These are phyloP conservation scores for Hemibagrus wyckioides DNA, from an alignment of 2,113 vertebrate species.

Conservation along the genomic window DNA sequence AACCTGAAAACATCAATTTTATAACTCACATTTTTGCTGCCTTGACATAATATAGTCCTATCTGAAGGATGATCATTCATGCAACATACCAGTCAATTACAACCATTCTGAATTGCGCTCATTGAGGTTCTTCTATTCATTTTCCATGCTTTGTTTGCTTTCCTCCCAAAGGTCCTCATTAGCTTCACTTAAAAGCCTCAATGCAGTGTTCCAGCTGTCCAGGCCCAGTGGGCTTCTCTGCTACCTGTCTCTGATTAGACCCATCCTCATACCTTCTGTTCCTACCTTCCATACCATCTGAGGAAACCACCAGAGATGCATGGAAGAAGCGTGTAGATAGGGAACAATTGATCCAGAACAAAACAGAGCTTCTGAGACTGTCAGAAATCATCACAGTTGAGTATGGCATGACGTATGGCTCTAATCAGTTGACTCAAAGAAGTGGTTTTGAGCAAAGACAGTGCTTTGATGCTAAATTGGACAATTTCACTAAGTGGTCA, in stretches of 20 bases:
- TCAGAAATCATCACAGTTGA: constrained; percentile 27
- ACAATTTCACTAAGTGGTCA: neutral
- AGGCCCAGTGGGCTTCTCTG: constrained; percentile 10
- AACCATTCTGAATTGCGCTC: constrained; percentile 18
- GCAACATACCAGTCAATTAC: constrained; percentile 19
- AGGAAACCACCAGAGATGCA: constrained; percentile 40
- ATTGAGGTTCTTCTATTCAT: constrained; percentile 37
- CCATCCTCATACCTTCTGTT: constrained; percentile 21
- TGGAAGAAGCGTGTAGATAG: neutral
- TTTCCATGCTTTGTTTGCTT: constrained; percentile 38
- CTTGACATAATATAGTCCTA: neutral
- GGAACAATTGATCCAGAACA: constrained; percentile 28
- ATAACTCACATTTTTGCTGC: neutral
- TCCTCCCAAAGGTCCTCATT: constrained; percentile 51
- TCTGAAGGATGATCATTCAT: neutral
- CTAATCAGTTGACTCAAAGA: neutral
- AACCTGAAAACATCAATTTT: neutral
- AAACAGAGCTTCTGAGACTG: neutral
- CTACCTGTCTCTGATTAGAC: constrained; percentile 47
- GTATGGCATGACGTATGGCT: neutral
- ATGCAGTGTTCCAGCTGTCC: constrained; percentile 24
- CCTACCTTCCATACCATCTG: constrained; percentile 25
- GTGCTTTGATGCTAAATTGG: neutral
- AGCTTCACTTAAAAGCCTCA: constrained; percentile 39
- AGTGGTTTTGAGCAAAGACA: neutral